phyloP scores from a whole-genome alignment of 2,888 invertebrate species.

The Synergus japonicus region DNA sequence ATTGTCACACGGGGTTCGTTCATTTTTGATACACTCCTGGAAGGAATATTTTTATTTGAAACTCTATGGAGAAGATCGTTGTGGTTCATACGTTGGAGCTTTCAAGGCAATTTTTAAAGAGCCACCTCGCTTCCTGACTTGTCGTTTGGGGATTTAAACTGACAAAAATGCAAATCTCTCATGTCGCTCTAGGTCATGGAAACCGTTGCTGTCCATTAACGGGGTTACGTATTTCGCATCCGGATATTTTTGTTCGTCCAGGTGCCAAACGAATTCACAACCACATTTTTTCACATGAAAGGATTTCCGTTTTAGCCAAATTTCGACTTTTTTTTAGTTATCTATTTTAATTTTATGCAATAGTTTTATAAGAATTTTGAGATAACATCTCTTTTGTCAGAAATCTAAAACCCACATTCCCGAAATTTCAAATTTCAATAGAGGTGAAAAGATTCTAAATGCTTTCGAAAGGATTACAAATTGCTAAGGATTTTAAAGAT shows the following conservation, averaged over 20 bases:
- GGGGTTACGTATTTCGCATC: slow-evolving; percentile 27
- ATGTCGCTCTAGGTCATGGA: slow-evolving; percentile 63
- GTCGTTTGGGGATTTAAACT: slow-evolving; percentile 61
- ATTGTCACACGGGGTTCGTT: background rate
- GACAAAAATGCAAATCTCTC: slow-evolving; percentile 57
- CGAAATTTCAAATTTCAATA: too few species aligned
- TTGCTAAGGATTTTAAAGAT: too few species aligned
- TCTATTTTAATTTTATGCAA: background rate
- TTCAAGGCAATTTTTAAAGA: slow-evolving; percentile 60
- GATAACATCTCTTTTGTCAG: background rate
- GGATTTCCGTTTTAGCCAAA: background rate
- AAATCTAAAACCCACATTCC: too few species aligned
- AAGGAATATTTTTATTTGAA: background rate
- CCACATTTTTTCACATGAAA: background rate
- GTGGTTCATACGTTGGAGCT: slow-evolving; percentile 54
- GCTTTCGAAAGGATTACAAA: too few species aligned
- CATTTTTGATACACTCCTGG: slow-evolving; percentile 41
- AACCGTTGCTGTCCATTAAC: slow-evolving; percentile 60
- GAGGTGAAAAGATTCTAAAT: too few species aligned
- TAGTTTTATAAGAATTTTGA: background rate
- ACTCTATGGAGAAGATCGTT: background rate
- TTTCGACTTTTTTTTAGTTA: background rate
- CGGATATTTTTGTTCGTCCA: slow-evolving; percentile 8
- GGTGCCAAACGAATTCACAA: background rate
- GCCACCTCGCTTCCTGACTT: slow-evolving; percentile 58